These are phyloP conservation scores for Hypanus sabinus DNA, from an alignment of 2,113 vertebrate genomes.

Conservation along the genomic window DNA sequence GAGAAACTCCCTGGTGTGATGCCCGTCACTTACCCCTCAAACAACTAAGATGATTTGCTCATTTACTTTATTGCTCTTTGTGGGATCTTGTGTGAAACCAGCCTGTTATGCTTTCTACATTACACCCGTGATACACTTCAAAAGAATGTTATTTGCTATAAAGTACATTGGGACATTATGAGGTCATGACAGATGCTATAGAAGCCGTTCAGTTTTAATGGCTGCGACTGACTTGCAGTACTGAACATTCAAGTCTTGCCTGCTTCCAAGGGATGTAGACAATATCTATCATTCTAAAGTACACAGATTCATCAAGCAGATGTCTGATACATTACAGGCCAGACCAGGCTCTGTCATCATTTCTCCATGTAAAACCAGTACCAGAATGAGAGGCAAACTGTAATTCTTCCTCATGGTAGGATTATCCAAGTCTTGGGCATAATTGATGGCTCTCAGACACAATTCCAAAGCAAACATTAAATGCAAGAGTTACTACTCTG, in stretches of 20 bases:
- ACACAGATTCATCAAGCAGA: neutral
- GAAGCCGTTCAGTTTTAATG: neutral
- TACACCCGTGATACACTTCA: neutral
- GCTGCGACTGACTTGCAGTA: neutral
- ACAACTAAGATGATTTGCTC: neutral
- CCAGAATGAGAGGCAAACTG: neutral
- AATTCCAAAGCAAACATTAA: conserved; percentile 18
- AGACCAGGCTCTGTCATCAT: neutral
- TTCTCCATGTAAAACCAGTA: conserved; percentile 11
- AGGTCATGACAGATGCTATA: neutral
- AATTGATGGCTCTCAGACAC: conserved; percentile 8
- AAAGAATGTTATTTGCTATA: neutral
- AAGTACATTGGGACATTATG: neutral
- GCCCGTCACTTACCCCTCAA: neutral
- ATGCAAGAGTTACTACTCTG: neutral
- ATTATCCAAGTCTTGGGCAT: neutral
- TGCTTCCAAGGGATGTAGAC: neutral
- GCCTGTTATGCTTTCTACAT: neutral
- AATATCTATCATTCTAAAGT: neutral
- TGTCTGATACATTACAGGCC: neutral
- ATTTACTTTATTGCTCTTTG: neutral
- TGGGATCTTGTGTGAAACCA: neutral
- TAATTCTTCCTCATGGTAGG: neutral
- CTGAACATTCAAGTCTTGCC: neutral
- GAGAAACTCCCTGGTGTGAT: neutral